phyloP scores from a whole-genome alignment of 64 coral and sea anemone species.

The Stylophora pistillata region DNA sequence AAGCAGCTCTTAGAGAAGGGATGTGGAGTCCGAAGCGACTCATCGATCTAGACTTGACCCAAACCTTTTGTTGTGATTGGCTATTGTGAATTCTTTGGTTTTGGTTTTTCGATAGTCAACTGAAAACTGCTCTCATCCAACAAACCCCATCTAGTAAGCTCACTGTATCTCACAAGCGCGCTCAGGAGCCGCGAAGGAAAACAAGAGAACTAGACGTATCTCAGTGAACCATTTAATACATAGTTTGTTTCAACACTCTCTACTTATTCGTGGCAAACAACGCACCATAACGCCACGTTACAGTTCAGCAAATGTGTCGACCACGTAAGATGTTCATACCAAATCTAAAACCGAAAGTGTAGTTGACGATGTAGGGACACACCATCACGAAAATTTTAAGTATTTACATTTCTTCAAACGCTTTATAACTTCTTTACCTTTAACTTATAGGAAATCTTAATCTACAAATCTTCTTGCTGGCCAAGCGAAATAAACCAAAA shows the following conservation, averaged over 20 bases:
- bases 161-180: too few relatives aligned
- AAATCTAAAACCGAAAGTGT: background rate
- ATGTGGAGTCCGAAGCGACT: too few relatives aligned
- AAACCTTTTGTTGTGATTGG: too few relatives aligned
- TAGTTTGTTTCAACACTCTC: background rate
- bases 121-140: too few relatives aligned
- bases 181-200: background rate
- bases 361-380: background rate
- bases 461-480: background rate
- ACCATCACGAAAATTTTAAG: background rate
- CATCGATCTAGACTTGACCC: too few relatives aligned
- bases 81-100: too few relatives aligned
- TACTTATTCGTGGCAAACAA: background rate
- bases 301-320: background rate
- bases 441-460: conserved; percentile 11
- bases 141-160: too few relatives aligned
- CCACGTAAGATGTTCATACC: background rate
- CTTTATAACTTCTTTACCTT: background rate
- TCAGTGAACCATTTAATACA: conserved; percentile 43
- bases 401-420: conserved; percentile 27
- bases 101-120: too few relatives aligned
- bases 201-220: background rate
- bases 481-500: background rate
- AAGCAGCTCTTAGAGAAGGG: too few relatives aligned
- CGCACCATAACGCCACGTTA: too few relatives aligned